phyloP scores from a whole-genome alignment of 2,797 vertebrate species.

The Muscicapa comitata region DNA sequence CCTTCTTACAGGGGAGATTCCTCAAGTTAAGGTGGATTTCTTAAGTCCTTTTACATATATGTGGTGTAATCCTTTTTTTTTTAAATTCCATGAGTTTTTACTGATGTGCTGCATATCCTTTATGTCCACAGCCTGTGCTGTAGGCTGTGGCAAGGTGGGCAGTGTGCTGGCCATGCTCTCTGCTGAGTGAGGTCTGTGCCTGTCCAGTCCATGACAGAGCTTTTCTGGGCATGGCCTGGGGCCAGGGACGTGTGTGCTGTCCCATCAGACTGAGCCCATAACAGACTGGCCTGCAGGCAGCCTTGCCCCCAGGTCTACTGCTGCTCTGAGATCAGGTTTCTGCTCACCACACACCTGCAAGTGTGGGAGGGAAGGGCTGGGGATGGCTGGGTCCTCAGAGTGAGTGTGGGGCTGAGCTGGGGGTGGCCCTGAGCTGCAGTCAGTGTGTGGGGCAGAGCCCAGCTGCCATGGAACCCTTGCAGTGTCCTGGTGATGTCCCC shows the following conservation, averaged over 20 bases:
- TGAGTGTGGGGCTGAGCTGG: not conserved
- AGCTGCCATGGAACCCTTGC: not conserved
- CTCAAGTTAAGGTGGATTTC: slow-evolving; percentile 10
- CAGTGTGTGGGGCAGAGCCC: not conserved
- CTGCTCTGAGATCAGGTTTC: not conserved
- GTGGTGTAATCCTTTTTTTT: not conserved
- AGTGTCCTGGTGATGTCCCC: no score
- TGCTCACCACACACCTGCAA: not conserved
- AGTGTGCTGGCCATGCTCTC: not conserved
- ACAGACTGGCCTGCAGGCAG: not conserved
- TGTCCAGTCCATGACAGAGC: not conserved
- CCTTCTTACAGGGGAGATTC: slow-evolving; percentile 1
- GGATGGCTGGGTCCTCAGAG: not conserved
- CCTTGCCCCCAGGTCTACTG: not conserved
- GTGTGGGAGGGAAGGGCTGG: not conserved
- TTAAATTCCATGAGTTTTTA: not conserved
- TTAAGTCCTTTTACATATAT: not conserved
- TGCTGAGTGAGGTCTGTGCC: not conserved
- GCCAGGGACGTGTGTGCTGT: not conserved
- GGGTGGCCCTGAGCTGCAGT: not conserved
- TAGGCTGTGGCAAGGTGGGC: not conserved
- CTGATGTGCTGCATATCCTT: not conserved
- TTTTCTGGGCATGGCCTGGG: not conserved
- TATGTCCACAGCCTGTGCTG: not conserved
- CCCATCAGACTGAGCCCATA: not conserved